Percentiles rank a stretch among this genome's conserved stretches.
Conservation (phyloP, 2,888 invertebrate genomes). For the Leptopilina syphax region DNA sequence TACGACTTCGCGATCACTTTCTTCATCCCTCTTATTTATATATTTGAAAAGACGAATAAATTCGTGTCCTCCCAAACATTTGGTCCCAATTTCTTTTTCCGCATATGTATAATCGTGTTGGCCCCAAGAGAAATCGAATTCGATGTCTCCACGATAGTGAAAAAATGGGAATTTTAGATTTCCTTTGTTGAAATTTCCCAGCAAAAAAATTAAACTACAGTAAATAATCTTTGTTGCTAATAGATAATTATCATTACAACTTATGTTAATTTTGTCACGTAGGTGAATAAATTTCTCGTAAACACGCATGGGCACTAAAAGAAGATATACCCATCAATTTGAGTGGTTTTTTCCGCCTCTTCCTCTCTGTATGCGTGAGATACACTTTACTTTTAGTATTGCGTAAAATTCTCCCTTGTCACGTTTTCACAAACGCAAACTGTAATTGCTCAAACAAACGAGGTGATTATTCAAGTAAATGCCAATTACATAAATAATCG, state of each 20-base stretch:
- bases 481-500: slow-evolving; percentile 48
- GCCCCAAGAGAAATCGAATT: not conserved
- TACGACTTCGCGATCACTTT: slow-evolving; percentile 37
- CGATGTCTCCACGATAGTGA: not conserved
- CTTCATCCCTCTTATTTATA: slow-evolving; percentile 25
- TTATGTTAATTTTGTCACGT: not conserved
- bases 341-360: not conserved
- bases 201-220: too few relatives aligned
- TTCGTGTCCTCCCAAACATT: slow-evolving; percentile 35
- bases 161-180: too few relatives aligned
- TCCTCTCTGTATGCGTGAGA: not conserved
- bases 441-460: slow-evolving; percentile 10
- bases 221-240: too few relatives aligned
- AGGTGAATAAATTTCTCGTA: slow-evolving; percentile 2
- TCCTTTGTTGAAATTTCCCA: too few relatives aligned
- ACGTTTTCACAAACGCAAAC: not conserved
- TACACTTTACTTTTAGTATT: not conserved
- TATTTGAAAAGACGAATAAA: slow-evolving; percentile 31
- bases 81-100: too few relatives aligned
- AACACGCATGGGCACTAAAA: not conserved
- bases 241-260: not conserved
- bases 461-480: slow-evolving; percentile 41
- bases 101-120: too few relatives aligned
- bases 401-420: not conserved
- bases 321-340: slow-evolving; percentile 1